These are phyloP conservation scores for Leuciscus waleckii DNA, from an alignment of 2,797 vertebrate species.

Conservation along the genomic window DNA sequence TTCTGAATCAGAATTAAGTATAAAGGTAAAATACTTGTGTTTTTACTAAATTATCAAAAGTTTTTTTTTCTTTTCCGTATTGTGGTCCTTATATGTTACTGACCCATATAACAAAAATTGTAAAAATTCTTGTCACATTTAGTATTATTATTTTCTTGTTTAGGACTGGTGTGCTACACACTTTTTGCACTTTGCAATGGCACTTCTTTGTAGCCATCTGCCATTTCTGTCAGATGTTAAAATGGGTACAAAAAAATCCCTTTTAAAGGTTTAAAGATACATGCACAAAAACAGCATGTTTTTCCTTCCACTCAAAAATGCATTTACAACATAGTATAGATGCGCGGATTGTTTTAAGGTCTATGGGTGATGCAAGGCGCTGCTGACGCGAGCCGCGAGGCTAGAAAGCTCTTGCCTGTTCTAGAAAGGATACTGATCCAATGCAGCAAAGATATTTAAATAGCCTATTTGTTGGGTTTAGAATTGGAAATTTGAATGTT, in stretches of 20 bases:
- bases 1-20: neutral
- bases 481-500: too few relatives aligned
- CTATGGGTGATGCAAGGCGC: too few relatives aligned
- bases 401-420: too few relatives aligned
- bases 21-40: neutral
- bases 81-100: neutral
- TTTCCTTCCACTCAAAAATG: too few relatives aligned
- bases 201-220: neutral
- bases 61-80: rapidly evolving
- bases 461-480: too few relatives aligned
- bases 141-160: neutral
- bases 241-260: neutral
- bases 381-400: too few relatives aligned
- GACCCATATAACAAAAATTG: neutral
- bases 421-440: too few relatives aligned
- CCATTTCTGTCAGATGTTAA: neutral
- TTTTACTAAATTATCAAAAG: neutral
- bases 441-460: too few relatives aligned
- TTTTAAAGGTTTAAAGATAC: too few relatives aligned
- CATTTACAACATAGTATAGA: too few relatives aligned
- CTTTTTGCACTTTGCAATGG: neutral
- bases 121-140: neutral
- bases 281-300: too few relatives aligned
- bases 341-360: too few relatives aligned
- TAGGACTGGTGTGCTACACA: neutral